These are phyloP conservation scores for Octopus bimaculoides DNA, from an alignment of 1,140 invertebrate genomes.

Conservation along the genomic window DNA sequence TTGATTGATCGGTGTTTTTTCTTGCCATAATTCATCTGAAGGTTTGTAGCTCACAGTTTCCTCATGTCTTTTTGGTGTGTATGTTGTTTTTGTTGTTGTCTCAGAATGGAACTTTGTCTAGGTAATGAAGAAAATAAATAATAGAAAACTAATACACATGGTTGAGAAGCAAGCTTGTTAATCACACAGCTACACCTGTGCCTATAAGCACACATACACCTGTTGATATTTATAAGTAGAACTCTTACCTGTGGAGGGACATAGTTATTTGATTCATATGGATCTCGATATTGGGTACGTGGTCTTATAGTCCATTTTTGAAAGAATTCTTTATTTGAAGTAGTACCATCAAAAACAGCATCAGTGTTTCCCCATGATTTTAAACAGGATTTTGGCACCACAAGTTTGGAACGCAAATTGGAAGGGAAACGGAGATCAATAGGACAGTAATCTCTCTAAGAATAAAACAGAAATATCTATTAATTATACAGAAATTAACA, in stretches of 20 bases:
- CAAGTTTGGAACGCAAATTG: conserved; percentile 13
- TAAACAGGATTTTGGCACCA: conserved; percentile 18
- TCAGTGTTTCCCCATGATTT: conserved; percentile 25
- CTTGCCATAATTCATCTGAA: conserved; percentile 22
- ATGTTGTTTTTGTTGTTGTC: conserved; percentile 38
- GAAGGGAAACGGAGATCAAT: conserved; percentile 30
- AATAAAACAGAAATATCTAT: neutral
- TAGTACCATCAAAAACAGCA: conserved; percentile 42
- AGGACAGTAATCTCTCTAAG: conserved; percentile 43
- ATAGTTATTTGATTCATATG: conserved; percentile 46
- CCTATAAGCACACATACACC: no score
- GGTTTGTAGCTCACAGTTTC: conserved; percentile 34
- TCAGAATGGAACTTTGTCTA: conserved; percentile 36
- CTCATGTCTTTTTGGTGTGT: conserved; percentile 34
- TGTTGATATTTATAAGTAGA: neutral
- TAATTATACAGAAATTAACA: no score
- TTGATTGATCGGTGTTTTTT: conserved; percentile 22
- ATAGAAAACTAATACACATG: neutral
- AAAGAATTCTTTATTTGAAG: conserved; percentile 45
- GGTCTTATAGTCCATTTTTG: conserved; percentile 37
- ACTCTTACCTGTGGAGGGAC: conserved; percentile 28
- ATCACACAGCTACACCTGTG: no score
- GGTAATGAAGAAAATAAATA: neutral
- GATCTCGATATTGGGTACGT: conserved; percentile 42
- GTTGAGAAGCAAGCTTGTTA: no score